A percentile compares a stretch with the other conserved stretches of the same genome.
Evolutionary conservation across 2,113 vertebrate genomes (phyloP).

Genomic region (Sisor rabdophorus): DNA sequence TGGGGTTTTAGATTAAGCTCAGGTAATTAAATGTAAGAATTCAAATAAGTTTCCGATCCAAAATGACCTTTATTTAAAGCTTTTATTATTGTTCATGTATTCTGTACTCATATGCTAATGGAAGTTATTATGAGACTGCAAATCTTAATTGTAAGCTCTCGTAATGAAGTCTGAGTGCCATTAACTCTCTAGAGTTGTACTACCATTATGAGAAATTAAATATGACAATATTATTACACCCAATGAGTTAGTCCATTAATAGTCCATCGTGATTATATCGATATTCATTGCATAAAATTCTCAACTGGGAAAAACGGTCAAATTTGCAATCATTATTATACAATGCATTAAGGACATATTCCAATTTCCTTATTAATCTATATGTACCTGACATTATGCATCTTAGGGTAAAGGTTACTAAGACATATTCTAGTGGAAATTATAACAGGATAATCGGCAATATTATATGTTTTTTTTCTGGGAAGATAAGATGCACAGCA

Average conservation of each 20-base stretch:
- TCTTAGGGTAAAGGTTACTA: slow-evolving; percentile 30
- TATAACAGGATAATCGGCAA: slow-evolving; percentile 23
- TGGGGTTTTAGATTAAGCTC: background rate
- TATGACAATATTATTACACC: slow-evolving; percentile 18
- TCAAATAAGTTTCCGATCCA: background rate
- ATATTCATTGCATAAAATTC: background rate
- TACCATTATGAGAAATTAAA: slow-evolving; percentile 27
- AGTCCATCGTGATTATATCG: slow-evolving; percentile 5
- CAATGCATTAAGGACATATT: background rate
- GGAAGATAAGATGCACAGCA: slow-evolving; percentile 35
- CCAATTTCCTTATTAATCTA: slow-evolving; percentile 21
- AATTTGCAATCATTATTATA: slow-evolving; percentile 16
- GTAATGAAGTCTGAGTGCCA: slow-evolving; percentile 35
- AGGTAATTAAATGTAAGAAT: background rate
- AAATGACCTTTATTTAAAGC: slow-evolving; percentile 11
- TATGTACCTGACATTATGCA: slow-evolving; percentile 1
- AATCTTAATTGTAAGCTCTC: slow-evolving; percentile 29
- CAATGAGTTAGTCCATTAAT: background rate
- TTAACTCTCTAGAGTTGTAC: slow-evolving; percentile 33
- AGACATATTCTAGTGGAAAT: slow-evolving; percentile 36
- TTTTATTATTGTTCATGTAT: slow-evolving; percentile 39
- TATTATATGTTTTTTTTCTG: slow-evolving; percentile 29
- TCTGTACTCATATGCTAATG: slow-evolving; percentile 22
- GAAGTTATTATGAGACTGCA: slow-evolving; percentile 26
- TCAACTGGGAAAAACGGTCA: background rate